Evolutionary conservation across 30 jellyfish, hydroid and myxozoan genomes (phyloP), one percentile per base, ranked within the genome.

Genomic region (Aurelia sp.): DNA sequence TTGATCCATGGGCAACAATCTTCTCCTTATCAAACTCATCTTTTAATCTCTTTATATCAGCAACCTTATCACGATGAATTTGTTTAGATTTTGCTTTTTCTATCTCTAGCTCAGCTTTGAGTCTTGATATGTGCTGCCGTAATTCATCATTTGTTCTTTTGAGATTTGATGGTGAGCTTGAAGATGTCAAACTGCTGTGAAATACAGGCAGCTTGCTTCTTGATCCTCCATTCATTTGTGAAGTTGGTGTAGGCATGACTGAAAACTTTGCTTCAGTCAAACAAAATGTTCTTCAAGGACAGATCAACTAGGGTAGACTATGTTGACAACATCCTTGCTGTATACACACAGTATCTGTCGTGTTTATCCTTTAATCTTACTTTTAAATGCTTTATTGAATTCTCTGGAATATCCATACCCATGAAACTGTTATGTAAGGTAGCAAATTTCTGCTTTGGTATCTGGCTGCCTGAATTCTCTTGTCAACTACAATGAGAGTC

Each of bases 41-140:
- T 63, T 82, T 86, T 48, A 92, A 55, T 61, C 79, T 88, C 59
- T 92, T 92, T 5, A 92, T 82, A 35, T 92, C 98, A 12, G 98
- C 98, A 71, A 92, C 96, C 75, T 80, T 92, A 57, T 92, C 97
- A 13, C 98, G 82, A 47, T 92, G 98, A 6, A 84, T 78, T 81
- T 92, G 98, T 51, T 68, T 86, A 58, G 94, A 87, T 63, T 81
- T 92, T 2, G 97, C 97, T 50, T 78, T 87, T 51, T 92, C 98
- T 3, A 82, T 75, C 31, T 92, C 98, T 76, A 92, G 76, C 69
- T 92, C 98, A 6, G 91, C 69, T 60, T 92, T 92, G 11, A 92
- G 96, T 55, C 82, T 63, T 3, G 90, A 38, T n/a, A 92, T 82
- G 63, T 92, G 93, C 30, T 63, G 89, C 4, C 98, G 91, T 48